phyloP scores from a whole-genome alignment of 2,113 vertebrate species.

The Dasypus novemcinctus region DNA sequence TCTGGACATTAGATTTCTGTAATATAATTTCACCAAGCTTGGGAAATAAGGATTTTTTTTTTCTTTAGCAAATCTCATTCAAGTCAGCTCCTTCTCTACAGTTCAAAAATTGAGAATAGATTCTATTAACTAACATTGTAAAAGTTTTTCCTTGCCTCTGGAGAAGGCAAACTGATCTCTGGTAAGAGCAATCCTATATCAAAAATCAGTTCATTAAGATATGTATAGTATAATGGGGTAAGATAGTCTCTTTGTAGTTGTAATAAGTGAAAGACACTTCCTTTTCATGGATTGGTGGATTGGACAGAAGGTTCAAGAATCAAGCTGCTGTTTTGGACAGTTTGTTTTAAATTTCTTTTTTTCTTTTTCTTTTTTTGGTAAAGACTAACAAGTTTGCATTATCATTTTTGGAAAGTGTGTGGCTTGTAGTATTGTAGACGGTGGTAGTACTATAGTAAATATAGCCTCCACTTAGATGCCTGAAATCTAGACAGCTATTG shows the following conservation, averaged over 20 bases:
- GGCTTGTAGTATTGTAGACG: not conserved
- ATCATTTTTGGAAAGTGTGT: slow-evolving; percentile 70
- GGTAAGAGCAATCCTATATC: not conserved
- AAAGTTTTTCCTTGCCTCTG: not conserved
- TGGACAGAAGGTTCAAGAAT: too few relatives aligned
- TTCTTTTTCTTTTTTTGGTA: not conserved
- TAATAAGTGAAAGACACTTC: too few relatives aligned
- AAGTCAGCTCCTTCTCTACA: slow-evolving; percentile 73
- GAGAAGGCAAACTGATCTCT: too few relatives aligned
- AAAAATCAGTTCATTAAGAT: not conserved
- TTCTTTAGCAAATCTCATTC: slow-evolving; percentile 63
- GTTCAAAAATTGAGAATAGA: slow-evolving; percentile 72
- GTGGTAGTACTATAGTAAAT: too few relatives aligned
- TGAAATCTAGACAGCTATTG: too few relatives aligned
- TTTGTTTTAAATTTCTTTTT: not conserved
- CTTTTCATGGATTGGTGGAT: too few relatives aligned
- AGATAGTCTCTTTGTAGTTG: too few relatives aligned
- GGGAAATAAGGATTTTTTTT: slow-evolving; percentile 61
- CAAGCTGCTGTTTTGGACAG: too few relatives aligned
- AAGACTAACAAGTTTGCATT: slow-evolving; percentile 59
- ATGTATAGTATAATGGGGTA: too few relatives aligned
- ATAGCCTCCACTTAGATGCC: too few relatives aligned
- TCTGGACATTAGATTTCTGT: slow-evolving; percentile 14
- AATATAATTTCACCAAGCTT: slow-evolving; percentile 34
- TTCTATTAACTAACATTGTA: not conserved